phyloP scores from a whole-genome alignment of 2,888 invertebrate genomes.

The Alentia gelatinosa region DNA sequence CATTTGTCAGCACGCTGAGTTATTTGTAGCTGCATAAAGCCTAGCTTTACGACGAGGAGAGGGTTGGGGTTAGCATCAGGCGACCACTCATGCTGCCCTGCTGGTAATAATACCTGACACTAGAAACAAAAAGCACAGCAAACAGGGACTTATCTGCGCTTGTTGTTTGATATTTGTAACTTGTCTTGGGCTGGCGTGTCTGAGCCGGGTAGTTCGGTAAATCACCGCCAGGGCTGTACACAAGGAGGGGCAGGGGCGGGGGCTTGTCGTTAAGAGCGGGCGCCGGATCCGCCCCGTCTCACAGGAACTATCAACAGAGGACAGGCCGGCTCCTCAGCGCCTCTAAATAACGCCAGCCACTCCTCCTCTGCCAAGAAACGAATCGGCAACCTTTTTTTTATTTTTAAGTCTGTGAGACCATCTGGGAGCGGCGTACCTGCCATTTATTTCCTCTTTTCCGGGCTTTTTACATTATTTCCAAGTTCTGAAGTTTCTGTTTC shows the following conservation, averaged over 20 bases:
- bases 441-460: too few relatives aligned
- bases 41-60: background rate
- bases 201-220: background rate
- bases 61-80: background rate
- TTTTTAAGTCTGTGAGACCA: background rate
- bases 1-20: slow-evolving; percentile 5
- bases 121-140: background rate
- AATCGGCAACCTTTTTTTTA: background rate
- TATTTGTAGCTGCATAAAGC: background rate
- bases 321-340: background rate
- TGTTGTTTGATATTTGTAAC: background rate
- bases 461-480: background rate
- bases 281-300: background rate
- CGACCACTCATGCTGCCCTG: background rate
- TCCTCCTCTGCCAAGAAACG: background rate
- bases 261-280: background rate
- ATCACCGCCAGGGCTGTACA: background rate
- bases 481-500: background rate
- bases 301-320: background rate
- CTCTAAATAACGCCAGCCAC: background rate
- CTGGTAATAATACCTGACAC: background rate
- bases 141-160: background rate
- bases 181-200: background rate
- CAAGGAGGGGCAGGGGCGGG: background rate
- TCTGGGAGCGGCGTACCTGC: background rate